Evolutionary conservation across 1,140 invertebrate species (phyloP).

Genomic region (Drosophila seguyi): DNA sequence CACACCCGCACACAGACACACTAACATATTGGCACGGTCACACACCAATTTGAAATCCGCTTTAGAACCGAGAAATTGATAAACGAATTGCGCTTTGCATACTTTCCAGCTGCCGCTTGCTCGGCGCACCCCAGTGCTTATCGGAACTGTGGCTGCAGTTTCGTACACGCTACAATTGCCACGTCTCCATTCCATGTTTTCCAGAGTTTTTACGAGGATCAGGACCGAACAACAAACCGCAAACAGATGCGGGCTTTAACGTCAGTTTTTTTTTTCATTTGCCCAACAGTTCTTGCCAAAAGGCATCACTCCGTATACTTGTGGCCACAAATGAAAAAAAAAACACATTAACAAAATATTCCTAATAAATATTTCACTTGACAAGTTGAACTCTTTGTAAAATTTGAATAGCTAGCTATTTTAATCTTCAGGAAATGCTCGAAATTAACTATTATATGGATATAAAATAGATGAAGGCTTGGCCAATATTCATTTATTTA

Average conservation of each 20-base stretch:
- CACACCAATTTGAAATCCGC: background rate
- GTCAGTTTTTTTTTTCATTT: conserved; percentile 19
- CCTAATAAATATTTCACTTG: background rate
- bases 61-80: conserved; percentile 23
- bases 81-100: conserved; percentile 29
- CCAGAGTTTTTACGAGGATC: background rate
- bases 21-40: too few relatives aligned
- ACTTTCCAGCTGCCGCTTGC: background rate
- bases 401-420: background rate
- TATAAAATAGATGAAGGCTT: background rate
- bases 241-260: conserved; percentile 34
- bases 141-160: conserved; percentile 1
- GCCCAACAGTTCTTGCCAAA: conserved; percentile 15
- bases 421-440: too few relatives aligned
- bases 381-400: background rate
- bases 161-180: background rate
- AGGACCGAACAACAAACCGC: conserved; percentile 19
- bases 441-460: background rate
- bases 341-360: too few relatives aligned
- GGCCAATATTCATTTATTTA: background rate
- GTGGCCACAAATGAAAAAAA: background rate
- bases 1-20: too few relatives aligned
- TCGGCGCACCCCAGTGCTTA: conserved; percentile 5
- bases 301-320: conserved; percentile 1
- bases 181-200: background rate